Conservation (phyloP, 2,888 invertebrate genomes). For the Erannis defoliaria region DNA sequence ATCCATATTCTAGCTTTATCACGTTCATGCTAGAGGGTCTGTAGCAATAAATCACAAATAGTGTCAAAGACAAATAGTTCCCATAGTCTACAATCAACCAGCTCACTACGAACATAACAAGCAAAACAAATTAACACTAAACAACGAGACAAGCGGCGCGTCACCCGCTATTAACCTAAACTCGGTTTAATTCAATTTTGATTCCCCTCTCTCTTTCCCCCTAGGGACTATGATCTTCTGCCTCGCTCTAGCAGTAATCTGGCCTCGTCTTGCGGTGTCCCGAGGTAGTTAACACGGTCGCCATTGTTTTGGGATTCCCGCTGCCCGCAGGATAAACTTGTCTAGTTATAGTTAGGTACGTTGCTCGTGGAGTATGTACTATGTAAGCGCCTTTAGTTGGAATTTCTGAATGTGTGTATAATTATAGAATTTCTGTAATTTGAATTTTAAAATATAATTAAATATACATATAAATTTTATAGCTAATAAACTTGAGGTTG, state of each 20-base stretch:
- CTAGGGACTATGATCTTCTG: background rate
- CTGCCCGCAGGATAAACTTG: conserved; percentile 52
- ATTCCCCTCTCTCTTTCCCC: conserved; percentile 45
- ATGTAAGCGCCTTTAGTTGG: no score
- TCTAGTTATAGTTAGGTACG: conserved; percentile 43
- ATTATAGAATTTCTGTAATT: no score
- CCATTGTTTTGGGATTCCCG: conserved; percentile 47
- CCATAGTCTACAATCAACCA: background rate
- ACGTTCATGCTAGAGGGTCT: no score
- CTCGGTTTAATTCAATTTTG: conserved; percentile 69
- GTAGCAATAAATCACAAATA: no score
- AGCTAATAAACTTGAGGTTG: no score
- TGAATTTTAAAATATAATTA: no score
- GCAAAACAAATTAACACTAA: conserved; percentile 48
- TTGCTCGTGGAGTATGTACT: no score
- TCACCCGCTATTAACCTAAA: conserved; percentile 62
- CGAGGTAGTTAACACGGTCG: conserved; percentile 46
- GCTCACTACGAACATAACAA: conserved; percentile 30
- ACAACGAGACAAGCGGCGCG: conserved; percentile 52
- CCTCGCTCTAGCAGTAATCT: conserved; percentile 53
- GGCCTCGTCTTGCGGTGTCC: conserved; percentile 64
- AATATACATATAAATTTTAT: no score
- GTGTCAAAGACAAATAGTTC: no score
- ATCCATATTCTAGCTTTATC: no score
- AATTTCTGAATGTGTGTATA: no score